Evolutionary conservation across 1,140 invertebrate species (phyloP), one percentile per base, ranked within the genome.

Genomic region (Lepidostoma basale): DNA sequence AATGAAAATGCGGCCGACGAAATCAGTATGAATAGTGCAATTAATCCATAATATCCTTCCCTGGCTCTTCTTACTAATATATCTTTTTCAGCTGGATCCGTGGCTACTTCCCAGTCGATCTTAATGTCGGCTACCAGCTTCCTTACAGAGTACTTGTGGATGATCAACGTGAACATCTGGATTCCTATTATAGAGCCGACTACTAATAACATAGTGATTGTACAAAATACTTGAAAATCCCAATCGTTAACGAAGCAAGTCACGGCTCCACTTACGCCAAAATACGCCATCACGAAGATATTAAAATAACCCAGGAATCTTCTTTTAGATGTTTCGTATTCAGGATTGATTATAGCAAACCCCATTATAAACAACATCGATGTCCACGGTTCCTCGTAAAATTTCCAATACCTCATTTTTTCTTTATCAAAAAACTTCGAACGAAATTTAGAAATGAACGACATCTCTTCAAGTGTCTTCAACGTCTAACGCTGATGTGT

Each of bases 361-460:
- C 54, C 54, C 12, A 23, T 10, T 3, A 40, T 12, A 12, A n/a
- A 22, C 0, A 59, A 23, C 0, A 59, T 8, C 3, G 54, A 20
- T 9, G 36, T 23, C 54, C 54, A 59, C 12, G 54, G 54, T 12
- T 59, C 54, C 22, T 59, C 40, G 25, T 39, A 59, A 59, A 39
- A 39, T 1, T 59, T 8, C 33, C 30, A 59, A 25, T 20, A n/a
- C n/a, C 12, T 39, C 18, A 36, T 39, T 36, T 59, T 20, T 14
- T 59, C 54, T 8, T 39, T 20, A 14, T 59, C 40, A 6, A 59
- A 22, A 28, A 30, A 16, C 20, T 20, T 54, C 16, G n/a, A 30
- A 14, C 1, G n/a, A n/a, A n/a, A n/a, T n/a, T n/a, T n/a, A n/a
- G n/a, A n/a, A n/a, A n/a, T n/a, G n/a, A n/a, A n/a, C n/a, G n/a